Evolutionary conservation across 2,797 vertebrate species (phyloP), one percentile per base, ranked within the genome.

Genomic region (Geotrypetes seraphini): DNA sequence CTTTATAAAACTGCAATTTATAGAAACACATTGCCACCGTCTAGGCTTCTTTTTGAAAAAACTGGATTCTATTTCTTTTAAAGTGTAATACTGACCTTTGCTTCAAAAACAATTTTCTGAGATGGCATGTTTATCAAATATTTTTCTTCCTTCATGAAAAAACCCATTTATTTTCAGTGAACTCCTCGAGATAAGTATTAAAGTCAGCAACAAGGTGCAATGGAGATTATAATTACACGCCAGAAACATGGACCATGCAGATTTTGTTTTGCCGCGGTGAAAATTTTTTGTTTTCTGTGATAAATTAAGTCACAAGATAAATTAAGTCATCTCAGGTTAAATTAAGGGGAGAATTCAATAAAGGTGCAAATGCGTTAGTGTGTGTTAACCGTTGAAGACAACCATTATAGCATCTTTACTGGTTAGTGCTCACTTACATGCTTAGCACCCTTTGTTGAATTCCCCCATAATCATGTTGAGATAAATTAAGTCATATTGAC

Each of bases 91-190:
- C 63, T 10, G 52, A 75, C 75, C 73, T 73, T 73, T 78, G 66
- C 62, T 66, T 63, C 73, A 66, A 66, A 65, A 76, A 75, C 71
- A 73, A 77, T 78, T 77, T 79, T 72, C 69, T 69, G 63, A 75
- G 71, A 67, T 59, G 47, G 60, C 16, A n/a, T 75, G 58, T 77
- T 79, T 77, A 75, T 75, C 73, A 70, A 77, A 77, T 52, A 52
- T 66, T 72, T 77, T 69, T 70, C 68, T 71, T 59, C 60, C 75
- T 78, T 75, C 75, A 75, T 69, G 71, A 78, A 78, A 78, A 79
- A n/a, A n/a, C n/a, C 71, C 78, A 79, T 79, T 77, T 78, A 73
- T 77, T 79, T 72, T 75, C 69, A 56, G 65, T 63, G 69, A 79
- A 70, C 73, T 70, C 73, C 56, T 67, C 59, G 54, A 72, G 73